phyloP scores from a whole-genome alignment of 2,888 invertebrate genomes.

The Leptinotarsa peninsularis region DNA sequence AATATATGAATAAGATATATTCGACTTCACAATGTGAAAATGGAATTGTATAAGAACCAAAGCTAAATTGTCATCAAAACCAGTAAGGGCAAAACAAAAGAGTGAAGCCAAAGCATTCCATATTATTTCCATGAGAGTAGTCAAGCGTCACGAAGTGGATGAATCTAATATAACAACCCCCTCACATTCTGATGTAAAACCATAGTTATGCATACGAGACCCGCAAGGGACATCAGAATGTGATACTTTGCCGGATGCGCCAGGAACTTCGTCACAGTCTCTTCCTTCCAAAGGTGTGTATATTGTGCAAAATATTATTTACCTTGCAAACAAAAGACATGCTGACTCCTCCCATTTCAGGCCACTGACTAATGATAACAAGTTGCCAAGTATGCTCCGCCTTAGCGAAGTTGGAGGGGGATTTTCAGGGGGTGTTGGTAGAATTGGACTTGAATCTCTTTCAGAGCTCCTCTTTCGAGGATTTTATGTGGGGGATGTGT shows the following conservation, averaged over 20 bases:
- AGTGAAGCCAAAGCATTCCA: conserved; percentile 59
- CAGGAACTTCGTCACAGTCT: conserved; percentile 61
- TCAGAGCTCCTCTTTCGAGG: background rate
- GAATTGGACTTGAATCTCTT: conserved; percentile 19
- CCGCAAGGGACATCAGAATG: conserved; percentile 58
- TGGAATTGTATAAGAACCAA: conserved; percentile 47
- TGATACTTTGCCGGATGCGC: conserved; percentile 41
- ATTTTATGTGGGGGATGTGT: background rate
- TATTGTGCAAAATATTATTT: conserved; percentile 81
- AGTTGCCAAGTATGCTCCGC: conserved; percentile 56
- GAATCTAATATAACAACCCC: conserved; percentile 63
- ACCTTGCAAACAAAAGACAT: conserved; percentile 72
- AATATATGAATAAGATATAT: background rate
- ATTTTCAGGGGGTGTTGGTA: conserved; percentile 24
- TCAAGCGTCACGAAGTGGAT: conserved; percentile 62
- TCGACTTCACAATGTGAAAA: conserved; percentile 19
- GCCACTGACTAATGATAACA: conserved; percentile 67
- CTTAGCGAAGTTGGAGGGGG: conserved; percentile 37
- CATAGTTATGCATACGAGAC: conserved; percentile 65
- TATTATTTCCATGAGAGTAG: conserved; percentile 62
- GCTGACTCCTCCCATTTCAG: conserved; percentile 65
- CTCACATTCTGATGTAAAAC: conserved; percentile 64
- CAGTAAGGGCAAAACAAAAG: conserved; percentile 51
- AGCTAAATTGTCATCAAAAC: conserved; percentile 52
- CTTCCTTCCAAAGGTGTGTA: conserved; percentile 70